Base-by-base conservation (phyloP, 1,140 invertebrate genomes). In the Saccostrea cuccullata region DNA sequence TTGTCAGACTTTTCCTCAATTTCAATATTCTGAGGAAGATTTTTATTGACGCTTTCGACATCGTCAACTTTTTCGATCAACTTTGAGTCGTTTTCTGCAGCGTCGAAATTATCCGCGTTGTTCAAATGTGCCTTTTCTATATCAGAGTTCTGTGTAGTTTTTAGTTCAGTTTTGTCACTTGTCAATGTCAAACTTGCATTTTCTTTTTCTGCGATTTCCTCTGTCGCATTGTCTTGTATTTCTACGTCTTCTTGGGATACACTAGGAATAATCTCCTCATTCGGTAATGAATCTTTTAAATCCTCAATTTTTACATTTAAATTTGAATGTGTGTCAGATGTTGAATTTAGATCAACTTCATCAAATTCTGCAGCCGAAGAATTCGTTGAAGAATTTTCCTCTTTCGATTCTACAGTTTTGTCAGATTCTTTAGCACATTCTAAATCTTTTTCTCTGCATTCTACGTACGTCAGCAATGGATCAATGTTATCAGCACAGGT, bases 301-400 rank as follows among this genome's bases (percentile, higher is more conserved):
- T 73, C 23, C 15, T 17, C 23, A 26, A 12, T 12, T 13, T 26
- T 23, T 26, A 30, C n/a, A 30, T 73, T 30, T 13, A 73, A 2
- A 30, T 73, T 26, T 30, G 70, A 36, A 15, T 36, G 70, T 26
- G 23, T 26, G 13, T 77, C 70, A 15, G 70, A 77, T 13, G 70
- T 77, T 17, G 70, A 77, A 77, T 26, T 36, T 30, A 77, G 4
- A 36, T 77, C 70, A 36, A 77, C 26, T 15, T 77, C 70, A 30
- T 40, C 70, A 77, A 77, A 77, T 77, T 77, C 70, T 30, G 67
- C n/a, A 26, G n/a, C 23, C 12, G n/a, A 73, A 30, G 70, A 77
- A 77, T 36, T 36, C 70, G 26, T 11, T 3, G 70, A 77, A 30
- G 13, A 13, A 77, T 9, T 77, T 17, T 11, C 23, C 30, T 77